phyloP scores from a whole-genome alignment of 2,113 vertebrate species.

The rabbit (Oryctolagus cuniculus) region mOryCun1.1 NC_091453.1:10068001-10068500 shows the following conservation, averaged over 20 bases:
- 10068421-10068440: conserved; percentile 74
- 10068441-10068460: conserved; percentile 67
- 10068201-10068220: neutral
- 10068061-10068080: conserved; percentile 64
- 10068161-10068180: neutral
- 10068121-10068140: conserved; percentile 38
- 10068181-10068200: neutral
- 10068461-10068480: conserved; percentile 70
- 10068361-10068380: conserved; percentile 89
- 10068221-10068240: conserved; percentile 55
- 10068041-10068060: conserved; percentile 77
- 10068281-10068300: neutral
- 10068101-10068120: conserved; percentile 50
- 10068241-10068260: neutral
- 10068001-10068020: conserved; percentile 77
- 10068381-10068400: conserved; percentile 80
- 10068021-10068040: conserved; percentile 67
- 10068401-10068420: conserved; percentile 82
- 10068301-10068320: neutral
- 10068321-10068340: neutral
- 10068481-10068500: conserved; percentile 70
- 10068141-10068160: conserved; percentile 42
- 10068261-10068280: neutral
- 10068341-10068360: conserved; percentile 69
- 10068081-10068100: conserved; percentile 63